A percentile compares a stretch with the other conserved stretches of the same genome.
These are phyloP conservation scores for Anoplolepis gracilipes DNA, from an alignment of 1,140 invertebrate species.

Conservation along the genomic window DNA sequence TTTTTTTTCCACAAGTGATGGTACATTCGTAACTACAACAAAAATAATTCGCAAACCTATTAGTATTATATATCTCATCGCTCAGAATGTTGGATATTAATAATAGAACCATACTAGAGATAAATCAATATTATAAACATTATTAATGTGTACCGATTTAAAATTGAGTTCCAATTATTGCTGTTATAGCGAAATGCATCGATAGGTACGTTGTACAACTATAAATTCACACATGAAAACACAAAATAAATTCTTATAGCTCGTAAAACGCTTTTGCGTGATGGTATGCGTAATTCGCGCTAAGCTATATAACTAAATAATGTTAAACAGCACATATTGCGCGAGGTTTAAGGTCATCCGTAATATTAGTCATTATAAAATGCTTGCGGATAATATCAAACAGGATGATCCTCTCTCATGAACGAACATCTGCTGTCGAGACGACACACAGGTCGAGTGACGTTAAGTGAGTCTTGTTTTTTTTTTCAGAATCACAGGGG, in stretches of 20 bases:
- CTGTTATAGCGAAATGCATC: neutral
- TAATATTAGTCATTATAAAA: conserved; percentile 49
- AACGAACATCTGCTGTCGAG: conserved; percentile 51
- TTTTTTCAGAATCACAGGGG: conserved; percentile 38
- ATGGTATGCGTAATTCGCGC: conserved; percentile 20
- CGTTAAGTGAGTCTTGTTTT: conserved; percentile 48
- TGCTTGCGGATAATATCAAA: conserved; percentile 55
- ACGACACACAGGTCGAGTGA: conserved; percentile 24
- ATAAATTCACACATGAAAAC: neutral
- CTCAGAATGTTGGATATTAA: neutral
- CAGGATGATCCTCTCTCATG: conserved; percentile 37
- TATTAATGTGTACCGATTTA: too few species aligned
- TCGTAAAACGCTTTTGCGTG: neutral
- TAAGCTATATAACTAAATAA: conserved; percentile 38
- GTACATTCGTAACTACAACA: neutral
- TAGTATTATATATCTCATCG: neutral
- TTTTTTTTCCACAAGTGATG: neutral
- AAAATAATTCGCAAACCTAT: neutral
- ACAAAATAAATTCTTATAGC: neutral
- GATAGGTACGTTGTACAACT: neutral
- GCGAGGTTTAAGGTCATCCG: conserved; percentile 42
- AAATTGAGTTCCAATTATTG: neutral
- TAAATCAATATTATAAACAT: neutral
- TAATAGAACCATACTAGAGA: neutral
- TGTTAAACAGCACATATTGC: conserved; percentile 32